Evolutionary conservation across 2,888 invertebrate species (phyloP).

Genomic region (Athrips mouffetella): DNA sequence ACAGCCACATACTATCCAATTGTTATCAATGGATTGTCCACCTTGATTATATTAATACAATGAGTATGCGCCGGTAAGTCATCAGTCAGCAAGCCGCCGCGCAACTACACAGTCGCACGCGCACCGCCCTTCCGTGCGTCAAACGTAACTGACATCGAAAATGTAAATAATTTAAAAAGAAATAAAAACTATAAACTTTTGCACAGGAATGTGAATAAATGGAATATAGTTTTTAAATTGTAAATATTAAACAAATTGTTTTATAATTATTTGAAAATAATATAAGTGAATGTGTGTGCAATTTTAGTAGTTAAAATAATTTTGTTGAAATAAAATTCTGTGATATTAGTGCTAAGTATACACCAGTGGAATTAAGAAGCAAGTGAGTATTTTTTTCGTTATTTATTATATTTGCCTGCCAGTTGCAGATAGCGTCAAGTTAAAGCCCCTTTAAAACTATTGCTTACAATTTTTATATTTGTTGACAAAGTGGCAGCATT

Average conservation of each 20-base stretch:
- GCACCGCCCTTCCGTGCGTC: neutral
- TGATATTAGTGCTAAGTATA: no score
- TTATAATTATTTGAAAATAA: no score
- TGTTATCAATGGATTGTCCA: conserved; percentile 63
- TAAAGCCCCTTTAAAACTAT: no score
- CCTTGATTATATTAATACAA: conserved; percentile 59
- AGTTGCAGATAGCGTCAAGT: no score
- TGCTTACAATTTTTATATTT: no score
- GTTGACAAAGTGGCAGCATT: no score
- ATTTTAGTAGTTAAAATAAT: no score
- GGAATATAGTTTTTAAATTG: conserved; percentile 3
- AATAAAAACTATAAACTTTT: conserved; percentile 13
- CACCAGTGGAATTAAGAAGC: no score
- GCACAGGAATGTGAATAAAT: conserved; percentile 23
- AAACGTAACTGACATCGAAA: conserved; percentile 30
- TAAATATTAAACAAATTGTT: conserved; percentile 9
- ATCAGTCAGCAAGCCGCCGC: conserved; percentile 41
- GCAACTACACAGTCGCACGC: conserved; percentile 37
- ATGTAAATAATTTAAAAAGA: conserved; percentile 46
- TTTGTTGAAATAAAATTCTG: no score
- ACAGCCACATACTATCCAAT: conserved; percentile 27
- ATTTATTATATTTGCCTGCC: no score
- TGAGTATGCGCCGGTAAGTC: neutral
- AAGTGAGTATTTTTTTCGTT: no score
- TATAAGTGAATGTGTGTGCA: no score